Percentiles rank a stretch among this genome's conserved stretches.
These are phyloP conservation scores for Caenorhabditis becei DNA, from an alignment of 2,888 invertebrate genomes.

Conservation along the genomic window DNA sequence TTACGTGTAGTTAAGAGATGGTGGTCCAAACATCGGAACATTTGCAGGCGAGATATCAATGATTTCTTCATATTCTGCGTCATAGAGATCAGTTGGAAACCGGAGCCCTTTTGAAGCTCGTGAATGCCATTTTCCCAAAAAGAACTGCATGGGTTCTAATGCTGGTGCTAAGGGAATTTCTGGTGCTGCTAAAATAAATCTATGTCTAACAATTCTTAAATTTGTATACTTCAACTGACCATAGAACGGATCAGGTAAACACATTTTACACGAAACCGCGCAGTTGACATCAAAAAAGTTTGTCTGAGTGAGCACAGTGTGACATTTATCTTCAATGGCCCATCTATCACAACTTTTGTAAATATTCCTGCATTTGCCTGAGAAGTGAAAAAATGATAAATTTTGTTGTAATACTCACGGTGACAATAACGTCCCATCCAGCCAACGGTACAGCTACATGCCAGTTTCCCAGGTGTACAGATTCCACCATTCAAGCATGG, in stretches of 20 bases:
- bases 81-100: conserved; percentile 80
- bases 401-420: conserved; percentile 76
- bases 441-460: conserved; percentile 78
- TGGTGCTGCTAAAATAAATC: conserved; percentile 71
- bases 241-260: conserved; percentile 76
- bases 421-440: conserved; percentile 82
- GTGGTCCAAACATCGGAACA: conserved; percentile 82
- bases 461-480: conserved; percentile 78
- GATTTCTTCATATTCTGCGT: conserved; percentile 78
- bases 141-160: conserved; percentile 81
- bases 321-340: conserved; percentile 81
- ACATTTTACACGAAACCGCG: conserved; percentile 80
- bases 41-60: conserved; percentile 79
- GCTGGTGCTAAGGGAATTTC: conserved; percentile 81
- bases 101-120: conserved; percentile 78
- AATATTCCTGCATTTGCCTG: conserved; percentile 81
- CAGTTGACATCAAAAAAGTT: conserved; percentile 82
- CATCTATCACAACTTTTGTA: conserved; percentile 81
- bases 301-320: conserved; percentile 77
- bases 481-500: conserved; percentile 80
- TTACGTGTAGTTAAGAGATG: conserved; percentile 81
- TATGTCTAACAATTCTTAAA: too few relatives aligned
- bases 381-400: conserved; percentile 11
- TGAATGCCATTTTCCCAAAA: conserved; percentile 81
- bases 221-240: conserved; percentile 65